Base-by-base conservation (phyloP, 2,888 invertebrate genomes). In the Cheilosia scutellata region DNA sequence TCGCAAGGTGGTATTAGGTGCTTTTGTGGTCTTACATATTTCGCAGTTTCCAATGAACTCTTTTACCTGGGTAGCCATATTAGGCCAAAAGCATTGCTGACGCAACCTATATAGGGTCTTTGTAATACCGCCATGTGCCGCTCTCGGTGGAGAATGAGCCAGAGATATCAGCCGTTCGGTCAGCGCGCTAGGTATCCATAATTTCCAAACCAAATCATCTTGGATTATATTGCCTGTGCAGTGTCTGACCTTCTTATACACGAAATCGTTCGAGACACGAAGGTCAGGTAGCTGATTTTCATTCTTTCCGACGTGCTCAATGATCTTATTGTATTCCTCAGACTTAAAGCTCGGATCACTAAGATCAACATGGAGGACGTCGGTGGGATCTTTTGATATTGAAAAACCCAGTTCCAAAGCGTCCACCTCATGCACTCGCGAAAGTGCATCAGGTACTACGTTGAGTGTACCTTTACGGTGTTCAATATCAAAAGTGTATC, bases 1-100 rank as follows among this genome's bases (percentile, higher is more conserved):
- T 49, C 71, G 20, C 4, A 71, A 5, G 0, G 13, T 11, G 5
- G 4, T 1, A 9, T 66, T 66, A 0, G 66, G 40, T 5, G 66
- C n/a, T 16, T 71, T 71, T 0, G 49, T 60, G 0, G 4, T 71
- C 33, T 71, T 60, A 2, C 49, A 71, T 0, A 71, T 16, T 7
- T 66, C 42, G n/a, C 66, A 55, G 2, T 25, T n/a, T 7, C 13
- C 16, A n/a, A 66, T 53, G 27, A 25, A 53, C 7, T 53, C 7
- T 11, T 37, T 65, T 20, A 65, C 65, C 3, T 65, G 65, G 4
- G 65, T 13, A 37, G 65, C 65, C 65, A 65, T 65, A 5, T 47
- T 65, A 5, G 51, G 65, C 51, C 65, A 65, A 37, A 51, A 65
- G 27, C 27, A 47, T 33, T 33, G 55, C 16, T 68, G 29, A 13